Percentiles rank a stretch among this genome's conserved stretches.
Evolutionary conservation across 2,113 vertebrate species (phyloP).

Genomic region (Trachemys scripta): DNA sequence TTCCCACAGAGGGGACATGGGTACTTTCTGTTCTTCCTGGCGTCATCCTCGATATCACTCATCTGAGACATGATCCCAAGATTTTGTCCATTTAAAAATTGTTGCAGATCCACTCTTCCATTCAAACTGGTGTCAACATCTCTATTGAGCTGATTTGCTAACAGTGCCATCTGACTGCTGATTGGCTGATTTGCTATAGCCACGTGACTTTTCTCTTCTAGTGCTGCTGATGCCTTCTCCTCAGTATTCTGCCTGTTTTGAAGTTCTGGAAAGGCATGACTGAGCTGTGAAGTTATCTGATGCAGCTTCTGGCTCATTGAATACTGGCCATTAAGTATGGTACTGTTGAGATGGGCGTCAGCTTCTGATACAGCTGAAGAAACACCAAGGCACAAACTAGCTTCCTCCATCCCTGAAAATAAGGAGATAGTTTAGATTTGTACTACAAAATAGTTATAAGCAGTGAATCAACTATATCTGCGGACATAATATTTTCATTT

Average conservation of each 20-base stretch:
- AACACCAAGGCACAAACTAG: conserved; percentile 99
- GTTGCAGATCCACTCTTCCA: conserved; percentile 95
- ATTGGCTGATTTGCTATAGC: conserved; percentile 93
- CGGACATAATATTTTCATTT: conserved; percentile 36
- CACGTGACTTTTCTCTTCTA: conserved; percentile 95
- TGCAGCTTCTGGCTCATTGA: conserved; percentile 99
- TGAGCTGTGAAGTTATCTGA: conserved; percentile 96
- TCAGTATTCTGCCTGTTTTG: conserved; percentile 92
- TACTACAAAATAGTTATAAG: conserved; percentile 38
- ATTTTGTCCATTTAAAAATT: conserved; percentile 98
- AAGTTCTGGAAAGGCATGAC: conserved; percentile 96
- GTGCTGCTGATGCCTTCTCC: conserved; percentile 87
- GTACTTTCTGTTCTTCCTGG: conserved; percentile 97
- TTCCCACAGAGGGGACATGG: conserved; percentile 97
- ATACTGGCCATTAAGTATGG: conserved; percentile 97
- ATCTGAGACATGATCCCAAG: conserved; percentile 99
- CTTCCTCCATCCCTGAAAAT: conserved; percentile 96
- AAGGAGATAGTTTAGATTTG: conserved; percentile 73
- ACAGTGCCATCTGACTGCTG: conserved; percentile 95
- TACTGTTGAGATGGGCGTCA: conserved; percentile 92
- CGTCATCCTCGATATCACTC: conserved; percentile 98
- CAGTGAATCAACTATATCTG: not conserved
- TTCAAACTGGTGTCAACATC: conserved; percentile 94
- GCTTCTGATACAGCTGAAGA: conserved; percentile 92
- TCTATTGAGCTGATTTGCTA: conserved; percentile 95